Evolutionary conservation across 2,113 vertebrate species (phyloP).

Genomic region (Todiramphus saurophagus): DNA sequence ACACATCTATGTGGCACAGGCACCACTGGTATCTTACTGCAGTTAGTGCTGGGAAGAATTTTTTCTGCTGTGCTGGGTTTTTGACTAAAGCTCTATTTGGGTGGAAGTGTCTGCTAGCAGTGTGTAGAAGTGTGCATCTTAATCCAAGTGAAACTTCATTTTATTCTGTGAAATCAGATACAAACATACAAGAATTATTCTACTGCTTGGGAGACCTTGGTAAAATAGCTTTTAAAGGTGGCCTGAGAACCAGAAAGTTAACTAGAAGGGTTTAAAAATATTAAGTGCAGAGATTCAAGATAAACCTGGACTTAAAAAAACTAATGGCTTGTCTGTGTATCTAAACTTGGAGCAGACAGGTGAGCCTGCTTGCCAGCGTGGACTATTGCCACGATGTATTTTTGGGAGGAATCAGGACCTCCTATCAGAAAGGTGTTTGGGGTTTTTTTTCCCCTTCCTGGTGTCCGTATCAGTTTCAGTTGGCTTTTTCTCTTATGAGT

Average conservation of each 20-base stretch:
- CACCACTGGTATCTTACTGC: neutral
- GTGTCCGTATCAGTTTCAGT: neutral
- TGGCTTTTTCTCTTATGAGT: neutral
- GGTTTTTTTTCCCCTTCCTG: too few relatives aligned
- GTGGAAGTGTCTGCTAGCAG: neutral
- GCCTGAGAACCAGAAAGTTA: neutral
- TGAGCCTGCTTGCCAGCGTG: neutral
- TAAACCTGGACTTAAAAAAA: neutral
- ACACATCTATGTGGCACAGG: neutral
- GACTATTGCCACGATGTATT: neutral
- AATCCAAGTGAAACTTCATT: neutral
- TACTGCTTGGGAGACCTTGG: accelerated
- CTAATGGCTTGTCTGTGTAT: neutral
- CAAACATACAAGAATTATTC: neutral
- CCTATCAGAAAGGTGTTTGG: neutral
- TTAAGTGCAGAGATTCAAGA: neutral
- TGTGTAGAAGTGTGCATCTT: neutral
- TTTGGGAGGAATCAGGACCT: neutral
- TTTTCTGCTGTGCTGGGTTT: neutral
- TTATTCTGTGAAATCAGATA: neutral
- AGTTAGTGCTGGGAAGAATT: neutral
- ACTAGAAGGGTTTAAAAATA: neutral
- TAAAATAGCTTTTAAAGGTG: neutral
- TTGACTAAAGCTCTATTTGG: neutral
- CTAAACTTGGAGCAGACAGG: neutral